Evolutionary conservation across 2,113 vertebrate species (phyloP), one percentile per base, ranked within the genome.

Genomic region (Equus przewalskii): DNA sequence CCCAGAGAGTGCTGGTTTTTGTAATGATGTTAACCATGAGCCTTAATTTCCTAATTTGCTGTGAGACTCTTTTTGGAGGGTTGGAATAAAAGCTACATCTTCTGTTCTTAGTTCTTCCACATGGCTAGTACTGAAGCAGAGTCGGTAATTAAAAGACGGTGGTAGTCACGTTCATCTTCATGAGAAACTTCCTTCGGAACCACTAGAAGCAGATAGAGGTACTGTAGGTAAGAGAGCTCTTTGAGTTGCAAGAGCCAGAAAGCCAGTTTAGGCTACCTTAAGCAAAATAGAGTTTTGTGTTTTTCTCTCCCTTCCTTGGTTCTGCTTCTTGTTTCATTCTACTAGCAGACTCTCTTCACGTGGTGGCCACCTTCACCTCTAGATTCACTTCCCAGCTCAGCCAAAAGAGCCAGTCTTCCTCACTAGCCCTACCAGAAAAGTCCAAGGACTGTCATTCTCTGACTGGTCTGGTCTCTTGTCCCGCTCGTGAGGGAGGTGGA

Each of bases 41-140:
- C 36, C 2, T 64, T 91, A 73, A 91, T 79, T 91, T 89, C 89
- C 51, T 92, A n/a, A 54, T 85, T 93, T 95, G n/a, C 70, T 24
- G 0, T 65, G 46, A 49, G 54, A 9, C 56, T 73, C 36, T 89
- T 92, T 90, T 92, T 65, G 21, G 65, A 85, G 15, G 13, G 3
- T 83, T 92, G 54, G 44, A 89, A 81, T 81, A 82, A 93, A 81
- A 76, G 22, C 14, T 83, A 54, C 51, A 64, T 72, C 16, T 85
- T 96, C 58, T 75, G 15, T 36, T 83, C 16, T 58, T 96, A 69
- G 51, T 91, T 84, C 49, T 49, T 94, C 13, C n/a, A 24, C 14
- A 30, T 49, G 51, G 44, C 22, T 92, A 44, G 28, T 82, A n/a
- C 24, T 94, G 16, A 87, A 78, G 16, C 64, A 91, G 44, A 96